A percentile compares a stretch with the other conserved stretches of the same genome.
Conservation (phyloP, 2,113 vertebrate genomes). For the Cyphomyrus discorhynchus region DNA sequence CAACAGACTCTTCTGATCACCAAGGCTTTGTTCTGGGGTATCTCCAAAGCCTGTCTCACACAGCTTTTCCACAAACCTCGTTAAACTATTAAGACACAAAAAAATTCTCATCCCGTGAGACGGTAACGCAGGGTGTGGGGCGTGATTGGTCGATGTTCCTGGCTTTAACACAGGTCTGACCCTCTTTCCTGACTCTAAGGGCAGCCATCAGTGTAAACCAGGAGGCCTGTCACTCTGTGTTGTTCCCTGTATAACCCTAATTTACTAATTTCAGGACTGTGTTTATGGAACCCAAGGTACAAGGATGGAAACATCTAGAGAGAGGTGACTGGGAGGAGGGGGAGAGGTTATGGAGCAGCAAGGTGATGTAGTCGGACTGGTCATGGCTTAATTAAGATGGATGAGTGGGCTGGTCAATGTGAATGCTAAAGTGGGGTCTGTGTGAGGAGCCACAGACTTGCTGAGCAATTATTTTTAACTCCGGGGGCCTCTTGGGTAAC, state of each 20-base stretch:
- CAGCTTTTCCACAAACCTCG: neutral
- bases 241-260: neutral
- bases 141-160: neutral
- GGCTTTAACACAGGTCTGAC: neutral
- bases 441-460: neutral
- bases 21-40: neutral
- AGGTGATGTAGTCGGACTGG: neutral
- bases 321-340: neutral
- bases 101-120: neutral
- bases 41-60: neutral
- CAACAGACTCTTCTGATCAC: neutral
- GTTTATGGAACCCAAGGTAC: neutral
- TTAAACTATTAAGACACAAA: neutral
- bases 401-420: neutral
- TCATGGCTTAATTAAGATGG: slow-evolving; percentile 18
- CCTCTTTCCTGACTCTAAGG: neutral
- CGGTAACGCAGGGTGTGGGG: neutral
- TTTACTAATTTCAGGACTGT: neutral
- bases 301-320: neutral
- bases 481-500: neutral
- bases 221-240: neutral
- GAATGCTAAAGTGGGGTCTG: neutral
- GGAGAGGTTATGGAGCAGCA: neutral
- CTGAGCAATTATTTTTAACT: slow-evolving; percentile 21
- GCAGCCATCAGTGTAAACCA: neutral